These are phyloP conservation scores for Zaprionus davidi DNA, from an alignment of 1,140 invertebrate species.

Conservation along the genomic window DNA sequence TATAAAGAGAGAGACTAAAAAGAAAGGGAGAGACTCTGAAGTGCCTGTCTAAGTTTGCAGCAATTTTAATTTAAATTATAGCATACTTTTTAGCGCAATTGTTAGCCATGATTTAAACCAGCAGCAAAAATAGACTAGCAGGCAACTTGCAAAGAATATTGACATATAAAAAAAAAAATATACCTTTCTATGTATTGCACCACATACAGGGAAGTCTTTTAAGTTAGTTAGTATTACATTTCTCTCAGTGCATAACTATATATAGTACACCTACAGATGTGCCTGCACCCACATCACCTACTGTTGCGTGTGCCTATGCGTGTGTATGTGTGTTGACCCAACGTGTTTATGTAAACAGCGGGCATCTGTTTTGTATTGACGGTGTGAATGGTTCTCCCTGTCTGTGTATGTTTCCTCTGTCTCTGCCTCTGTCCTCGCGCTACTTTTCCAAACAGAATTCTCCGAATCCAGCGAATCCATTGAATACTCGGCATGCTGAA, in stretches of 20 bases:
- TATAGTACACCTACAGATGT: background rate
- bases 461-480: constrained; percentile 4
- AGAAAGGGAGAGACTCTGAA: background rate
- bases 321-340: constrained; percentile 7
- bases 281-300: background rate
- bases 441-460: background rate
- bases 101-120: background rate
- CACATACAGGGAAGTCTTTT: too few species aligned
- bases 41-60: background rate
- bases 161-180: background rate
- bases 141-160: background rate
- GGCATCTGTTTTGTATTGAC: constrained; percentile 52
- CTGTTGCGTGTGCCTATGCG: background rate
- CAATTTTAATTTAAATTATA: background rate
- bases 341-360: constrained; percentile 48
- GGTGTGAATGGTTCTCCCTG: constrained; percentile 34
- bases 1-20: background rate
- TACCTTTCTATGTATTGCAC: too few species aligned
- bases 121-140: background rate
- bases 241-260: constrained; percentile 19
- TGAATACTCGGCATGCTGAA: constrained; percentile 22
- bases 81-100: background rate
- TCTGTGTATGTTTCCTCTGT: background rate
- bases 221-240: too few species aligned
- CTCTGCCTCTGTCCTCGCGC: background rate